These are phyloP conservation scores for Tetraneura akinire DNA, from an alignment of 1,140 invertebrate species.

Conservation along the genomic window DNA sequence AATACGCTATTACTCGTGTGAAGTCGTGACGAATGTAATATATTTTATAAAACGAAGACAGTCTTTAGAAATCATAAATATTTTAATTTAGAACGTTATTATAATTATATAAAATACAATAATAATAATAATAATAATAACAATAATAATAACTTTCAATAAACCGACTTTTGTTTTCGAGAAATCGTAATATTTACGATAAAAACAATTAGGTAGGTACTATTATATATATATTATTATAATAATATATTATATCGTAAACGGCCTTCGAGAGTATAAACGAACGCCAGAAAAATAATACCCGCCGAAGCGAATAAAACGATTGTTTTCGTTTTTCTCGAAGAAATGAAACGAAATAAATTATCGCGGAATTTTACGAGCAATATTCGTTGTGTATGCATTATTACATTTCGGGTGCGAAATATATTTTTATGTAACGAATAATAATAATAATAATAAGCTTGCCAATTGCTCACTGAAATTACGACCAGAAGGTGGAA, in stretches of 20 bases:
- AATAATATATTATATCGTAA: constrained; percentile 21
- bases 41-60: too few relatives aligned
- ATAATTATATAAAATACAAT: too few relatives aligned
- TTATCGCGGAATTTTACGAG: constrained; percentile 22
- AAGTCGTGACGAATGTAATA: too few relatives aligned
- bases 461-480: not conserved
- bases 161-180: too few relatives aligned
- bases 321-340: constrained; percentile 11
- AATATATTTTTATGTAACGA: constrained; percentile 27
- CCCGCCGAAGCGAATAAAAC: not conserved
- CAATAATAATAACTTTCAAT: too few relatives aligned
- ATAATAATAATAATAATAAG: constrained; percentile 40
- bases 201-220: too few relatives aligned
- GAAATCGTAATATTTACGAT: constrained; percentile 8
- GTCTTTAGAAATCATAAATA: too few relatives aligned
- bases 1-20: too few relatives aligned
- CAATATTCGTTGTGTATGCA: constrained; percentile 27
- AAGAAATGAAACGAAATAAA: constrained; percentile 35
- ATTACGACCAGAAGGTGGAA: constrained; percentile 19
- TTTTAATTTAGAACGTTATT: too few relatives aligned
- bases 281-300: not conserved
- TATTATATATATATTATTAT: too few relatives aligned
- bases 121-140: too few relatives aligned
- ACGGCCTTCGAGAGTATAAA: constrained; percentile 9
- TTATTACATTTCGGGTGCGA: constrained; percentile 40